A percentile compares a stretch with the other conserved stretches of the same genome.
phyloP scores from a whole-genome alignment of 1,140 invertebrate genomes.

The Eriocheir sinensis region DNA sequence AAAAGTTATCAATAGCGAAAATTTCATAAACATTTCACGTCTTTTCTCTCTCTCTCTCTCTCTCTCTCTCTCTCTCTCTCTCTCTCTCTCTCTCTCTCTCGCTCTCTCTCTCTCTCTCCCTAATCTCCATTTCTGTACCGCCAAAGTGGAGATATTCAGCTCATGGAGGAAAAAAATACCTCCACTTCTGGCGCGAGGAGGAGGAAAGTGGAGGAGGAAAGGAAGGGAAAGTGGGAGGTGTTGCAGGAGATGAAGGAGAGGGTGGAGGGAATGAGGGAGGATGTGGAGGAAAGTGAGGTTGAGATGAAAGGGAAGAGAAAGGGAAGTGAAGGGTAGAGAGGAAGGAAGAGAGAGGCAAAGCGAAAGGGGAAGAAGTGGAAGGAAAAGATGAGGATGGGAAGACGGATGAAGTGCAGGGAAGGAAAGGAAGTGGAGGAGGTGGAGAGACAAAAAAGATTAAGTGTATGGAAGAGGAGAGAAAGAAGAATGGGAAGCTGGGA shows the following conservation, averaged over 20 bases:
- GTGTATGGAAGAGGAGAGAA: too few relatives aligned
- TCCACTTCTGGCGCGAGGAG: too few relatives aligned
- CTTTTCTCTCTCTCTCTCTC: constrained; percentile 16
- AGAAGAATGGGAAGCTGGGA: too few relatives aligned
- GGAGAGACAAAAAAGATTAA: too few relatives aligned
- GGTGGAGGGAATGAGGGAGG: background rate
- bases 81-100: background rate
- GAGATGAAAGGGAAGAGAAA: background rate
- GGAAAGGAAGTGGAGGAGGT: background rate
- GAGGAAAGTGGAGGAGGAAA: too few relatives aligned
- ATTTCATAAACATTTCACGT: too few relatives aligned
- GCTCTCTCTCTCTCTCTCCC: background rate
- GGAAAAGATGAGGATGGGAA: too few relatives aligned
- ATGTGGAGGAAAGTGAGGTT: background rate
- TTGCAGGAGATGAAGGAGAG: background rate
- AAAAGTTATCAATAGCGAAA: too few relatives aligned
- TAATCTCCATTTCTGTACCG: constrained; percentile 1
- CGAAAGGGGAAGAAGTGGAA: too few relatives aligned
- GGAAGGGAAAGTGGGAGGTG: too few relatives aligned
- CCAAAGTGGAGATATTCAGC: background rate
- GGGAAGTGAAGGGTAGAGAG: background rate
- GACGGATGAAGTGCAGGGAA: background rate
- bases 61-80: background rate
- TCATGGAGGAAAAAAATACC: background rate
- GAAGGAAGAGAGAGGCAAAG: too few relatives aligned